Evolutionary conservation across 1,140 invertebrate genomes (phyloP).

Genomic region (Ostrea edulis): DNA sequence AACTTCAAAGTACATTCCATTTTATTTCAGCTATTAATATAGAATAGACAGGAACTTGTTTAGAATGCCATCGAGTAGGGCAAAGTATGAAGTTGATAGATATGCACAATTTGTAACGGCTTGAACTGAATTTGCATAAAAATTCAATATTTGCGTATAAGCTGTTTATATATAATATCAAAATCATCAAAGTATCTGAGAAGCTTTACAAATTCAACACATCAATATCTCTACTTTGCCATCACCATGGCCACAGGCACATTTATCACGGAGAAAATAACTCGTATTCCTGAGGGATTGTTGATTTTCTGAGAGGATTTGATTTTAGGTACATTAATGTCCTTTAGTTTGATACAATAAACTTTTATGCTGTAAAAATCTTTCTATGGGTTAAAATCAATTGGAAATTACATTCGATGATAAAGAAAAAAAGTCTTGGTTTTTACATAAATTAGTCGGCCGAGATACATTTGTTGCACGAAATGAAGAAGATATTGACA

Average conservation of each 20-base stretch:
- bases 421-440: too few relatives aligned
- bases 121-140: background rate
- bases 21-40: slow-evolving; percentile 4
- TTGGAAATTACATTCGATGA: background rate
- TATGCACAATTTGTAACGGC: background rate
- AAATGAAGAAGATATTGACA: background rate
- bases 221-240: slow-evolving; percentile 4
- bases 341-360: background rate
- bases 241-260: background rate
- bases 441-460: too few relatives aligned
- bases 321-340: slow-evolving; percentile 3
- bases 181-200: background rate
- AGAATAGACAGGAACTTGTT: background rate
- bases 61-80: background rate
- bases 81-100: background rate
- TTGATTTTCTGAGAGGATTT: background rate
- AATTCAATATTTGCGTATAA: background rate
- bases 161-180: background rate
- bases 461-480: background rate
- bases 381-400: background rate
- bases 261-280: background rate
- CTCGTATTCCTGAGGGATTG: background rate
- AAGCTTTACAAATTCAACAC: background rate
- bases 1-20: background rate
- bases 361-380: background rate